These are phyloP conservation scores for Stenichneumon culpator DNA, from an alignment of 2,888 invertebrate species.

Conservation along the genomic window DNA sequence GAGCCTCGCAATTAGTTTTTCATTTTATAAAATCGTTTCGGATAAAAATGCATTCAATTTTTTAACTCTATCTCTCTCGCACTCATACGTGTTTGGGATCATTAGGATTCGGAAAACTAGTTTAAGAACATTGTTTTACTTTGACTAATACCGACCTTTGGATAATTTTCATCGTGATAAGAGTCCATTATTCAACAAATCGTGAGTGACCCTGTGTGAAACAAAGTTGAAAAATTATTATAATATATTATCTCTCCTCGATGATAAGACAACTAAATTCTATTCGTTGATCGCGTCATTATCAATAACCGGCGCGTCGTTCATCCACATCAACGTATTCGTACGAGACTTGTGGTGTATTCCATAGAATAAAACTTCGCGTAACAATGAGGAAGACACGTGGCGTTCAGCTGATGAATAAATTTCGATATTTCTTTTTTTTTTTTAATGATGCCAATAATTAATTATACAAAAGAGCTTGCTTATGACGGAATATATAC, in stretches of 20 bases:
- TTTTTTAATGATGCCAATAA: not conserved
- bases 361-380: not conserved
- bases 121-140: not conserved
- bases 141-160: slow-evolving; percentile 58
- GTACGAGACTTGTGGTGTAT: not conserved
- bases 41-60: not conserved
- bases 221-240: not conserved
- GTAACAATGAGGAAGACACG: not conserved
- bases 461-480: not conserved
- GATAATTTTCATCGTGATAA: slow-evolving; percentile 64
- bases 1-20: too few species aligned
- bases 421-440: not conserved
- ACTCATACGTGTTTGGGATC: not conserved
- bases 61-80: not conserved
- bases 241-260: not conserved
- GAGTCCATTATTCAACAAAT: slow-evolving; percentile 41
- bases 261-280: not conserved
- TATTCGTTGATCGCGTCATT: slow-evolving; percentile 5
- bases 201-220: too few species aligned
- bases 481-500: not conserved
- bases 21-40: too few species aligned
- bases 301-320: not conserved
- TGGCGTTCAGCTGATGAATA: not conserved
- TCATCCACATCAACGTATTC: not conserved
- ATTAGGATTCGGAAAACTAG: too few species aligned